Conservation (phyloP, 1,140 invertebrate species). For the Acromyrmex charruanus region DNA sequence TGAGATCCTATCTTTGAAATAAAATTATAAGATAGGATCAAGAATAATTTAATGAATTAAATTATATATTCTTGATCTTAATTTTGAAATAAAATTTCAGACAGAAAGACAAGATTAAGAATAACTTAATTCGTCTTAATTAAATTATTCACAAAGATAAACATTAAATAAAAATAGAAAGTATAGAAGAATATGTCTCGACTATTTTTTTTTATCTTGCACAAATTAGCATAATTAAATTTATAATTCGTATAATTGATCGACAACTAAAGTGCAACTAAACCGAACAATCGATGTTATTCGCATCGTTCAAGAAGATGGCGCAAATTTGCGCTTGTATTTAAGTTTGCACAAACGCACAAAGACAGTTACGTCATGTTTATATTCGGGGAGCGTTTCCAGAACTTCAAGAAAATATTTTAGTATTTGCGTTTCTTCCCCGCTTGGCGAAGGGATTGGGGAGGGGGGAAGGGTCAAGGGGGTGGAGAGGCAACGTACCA, state of each 20-base stretch:
- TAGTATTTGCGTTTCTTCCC: constrained; percentile 49
- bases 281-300: background rate
- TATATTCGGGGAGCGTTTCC: constrained; percentile 35
- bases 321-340: background rate
- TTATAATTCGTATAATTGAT: background rate
- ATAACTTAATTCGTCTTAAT: constrained; percentile 8
- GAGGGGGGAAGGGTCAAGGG: no score
- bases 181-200: background rate
- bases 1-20: no score
- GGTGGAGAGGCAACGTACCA: background rate
- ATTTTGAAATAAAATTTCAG: no score
- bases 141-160: background rate
- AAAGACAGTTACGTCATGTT: constrained; percentile 45
- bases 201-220: background rate
- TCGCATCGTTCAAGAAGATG: background rate
- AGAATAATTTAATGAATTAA: no score
- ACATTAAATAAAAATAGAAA: background rate
- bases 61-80: no score
- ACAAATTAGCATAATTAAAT: constrained; percentile 32
- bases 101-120: background rate
- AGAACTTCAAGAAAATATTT: constrained; percentile 56
- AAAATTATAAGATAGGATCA: no score
- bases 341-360: background rate
- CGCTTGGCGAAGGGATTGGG: background rate
- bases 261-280: background rate